Evolutionary conservation across 2,888 invertebrate genomes (phyloP).

Genomic region (Caenorhabditis parvicauda): DNA sequence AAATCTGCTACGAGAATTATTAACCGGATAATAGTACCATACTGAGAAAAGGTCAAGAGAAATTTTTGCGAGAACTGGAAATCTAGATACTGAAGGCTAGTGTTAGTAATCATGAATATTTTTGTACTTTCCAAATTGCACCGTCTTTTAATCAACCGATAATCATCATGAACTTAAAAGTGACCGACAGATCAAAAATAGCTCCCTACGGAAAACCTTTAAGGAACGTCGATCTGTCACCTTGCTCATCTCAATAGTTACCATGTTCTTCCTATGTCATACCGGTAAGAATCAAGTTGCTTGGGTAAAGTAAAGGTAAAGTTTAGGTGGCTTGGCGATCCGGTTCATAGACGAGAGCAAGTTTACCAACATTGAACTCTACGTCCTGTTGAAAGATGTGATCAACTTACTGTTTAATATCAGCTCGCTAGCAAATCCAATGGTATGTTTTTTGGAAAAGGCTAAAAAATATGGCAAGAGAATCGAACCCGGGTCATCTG

Average conservation of each 20-base stretch:
- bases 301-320: constrained; percentile 1
- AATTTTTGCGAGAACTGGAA: too few relatives aligned
- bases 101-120: too few relatives aligned
- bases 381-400: constrained; percentile 55
- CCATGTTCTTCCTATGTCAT: constrained; percentile 59
- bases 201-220: not conserved
- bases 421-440: constrained; percentile 58
- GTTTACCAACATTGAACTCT: constrained; percentile 40
- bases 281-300: constrained; percentile 52
- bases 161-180: too few relatives aligned
- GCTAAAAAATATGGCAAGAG: not conserved
- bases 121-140: too few relatives aligned
- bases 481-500: not conserved
- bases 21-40: too few relatives aligned
- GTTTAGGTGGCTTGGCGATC: constrained; percentile 51
- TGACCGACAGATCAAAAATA: not conserved
- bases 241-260: constrained; percentile 57
- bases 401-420: constrained; percentile 61
- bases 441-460: constrained; percentile 34
- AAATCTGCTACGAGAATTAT: too few relatives aligned
- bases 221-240: constrained; percentile 52
- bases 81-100: too few relatives aligned
- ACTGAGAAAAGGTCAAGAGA: too few relatives aligned
- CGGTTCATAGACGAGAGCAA: constrained; percentile 51
- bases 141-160: too few relatives aligned